Evolutionary conservation across 2,888 invertebrate genomes (phyloP), one percentile per base, ranked within the genome.

Genomic region (Schizotus pectinicornis): DNA sequence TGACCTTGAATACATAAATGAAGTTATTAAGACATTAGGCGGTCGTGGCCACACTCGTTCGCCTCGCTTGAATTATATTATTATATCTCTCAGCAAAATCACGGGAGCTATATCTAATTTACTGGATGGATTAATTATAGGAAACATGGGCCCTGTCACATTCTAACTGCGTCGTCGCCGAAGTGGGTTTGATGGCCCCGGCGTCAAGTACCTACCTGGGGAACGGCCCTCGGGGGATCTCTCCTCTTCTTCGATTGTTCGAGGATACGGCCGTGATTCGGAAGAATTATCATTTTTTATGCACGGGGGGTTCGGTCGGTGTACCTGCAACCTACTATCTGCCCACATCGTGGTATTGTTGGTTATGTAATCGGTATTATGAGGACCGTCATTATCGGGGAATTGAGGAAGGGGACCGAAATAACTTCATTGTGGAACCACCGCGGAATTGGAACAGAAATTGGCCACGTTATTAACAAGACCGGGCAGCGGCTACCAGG

Each of bases 21-120:
- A 79, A 79, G 79, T 78, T 79, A 79, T 79, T 79, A 79, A 79
- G 79, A 79, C 79, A 79, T 79, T 79, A 79, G 77, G 75, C 75
- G 76, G 75, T 71, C 68, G 70, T 68, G 74, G 75, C 76, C 76
- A 75, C 76, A 76, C 76, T 74, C 69, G 72, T 70, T 73, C 69
- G 71, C 69, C 71, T 72, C 71, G 73, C 72, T 72, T 74, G 73
- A 74, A 72, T 71, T 73, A 74, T 74, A 76, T 75, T 76, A 77
- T 77, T 76, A 75, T 76, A 76, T 76, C 74, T 76, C 74, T 75
- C 71, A 71, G 74, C 74, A 67, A 77, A 76, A 77, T 77, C 77
- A 74, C 76, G 67, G 76, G 72, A 77, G 77, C 77, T 76, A 72
- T 72, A 74, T 72, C 76, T 75, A 75, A 77, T 77, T 77, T 75